Evolutionary conservation across 2,888 invertebrate genomes (phyloP).

Genomic region (Euplexia lucipara): DNA sequence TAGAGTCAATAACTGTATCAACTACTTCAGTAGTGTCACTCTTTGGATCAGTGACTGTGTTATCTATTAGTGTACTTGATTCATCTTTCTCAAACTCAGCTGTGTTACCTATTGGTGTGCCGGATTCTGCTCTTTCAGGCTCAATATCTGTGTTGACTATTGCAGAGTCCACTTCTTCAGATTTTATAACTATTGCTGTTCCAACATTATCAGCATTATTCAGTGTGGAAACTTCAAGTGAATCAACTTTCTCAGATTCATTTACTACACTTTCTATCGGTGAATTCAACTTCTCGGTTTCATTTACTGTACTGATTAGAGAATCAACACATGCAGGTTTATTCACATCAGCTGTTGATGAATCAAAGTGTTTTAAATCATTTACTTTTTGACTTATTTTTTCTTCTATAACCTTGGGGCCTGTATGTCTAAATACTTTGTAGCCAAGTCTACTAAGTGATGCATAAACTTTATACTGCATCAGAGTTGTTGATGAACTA

Average conservation of each 20-base stretch:
- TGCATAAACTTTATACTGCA: slow-evolving; percentile 91
- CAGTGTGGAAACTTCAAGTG: neutral
- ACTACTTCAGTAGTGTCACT: neutral
- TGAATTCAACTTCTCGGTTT: neutral
- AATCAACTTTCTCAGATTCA: neutral
- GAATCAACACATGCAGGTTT: neutral
- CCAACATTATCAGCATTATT: neutral
- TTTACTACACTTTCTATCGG: neutral
- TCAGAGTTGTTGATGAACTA: slow-evolving; percentile 75
- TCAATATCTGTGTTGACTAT: neutral
- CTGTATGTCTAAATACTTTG: slow-evolving; percentile 87
- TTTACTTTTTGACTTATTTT: neutral
- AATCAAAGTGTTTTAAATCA: slow-evolving; percentile 2
- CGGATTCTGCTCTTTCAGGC: neutral
- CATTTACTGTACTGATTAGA: neutral
- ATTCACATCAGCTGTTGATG: neutral
- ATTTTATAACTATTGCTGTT: neutral
- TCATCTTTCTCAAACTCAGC: neutral
- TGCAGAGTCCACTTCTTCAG: slow-evolving; percentile 4
- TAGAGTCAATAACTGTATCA: neutral
- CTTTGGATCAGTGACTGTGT: slow-evolving; percentile 6
- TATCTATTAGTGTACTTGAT: neutral
- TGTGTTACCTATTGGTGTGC: neutral
- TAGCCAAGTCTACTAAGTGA: slow-evolving; percentile 91
- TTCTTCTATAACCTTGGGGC: slow-evolving; percentile 11